A percentile compares a stretch with the other conserved stretches of the same genome.
These are phyloP conservation scores for Naja naja DNA, from an alignment of 2,113 vertebrate genomes.

Conservation along the genomic window DNA sequence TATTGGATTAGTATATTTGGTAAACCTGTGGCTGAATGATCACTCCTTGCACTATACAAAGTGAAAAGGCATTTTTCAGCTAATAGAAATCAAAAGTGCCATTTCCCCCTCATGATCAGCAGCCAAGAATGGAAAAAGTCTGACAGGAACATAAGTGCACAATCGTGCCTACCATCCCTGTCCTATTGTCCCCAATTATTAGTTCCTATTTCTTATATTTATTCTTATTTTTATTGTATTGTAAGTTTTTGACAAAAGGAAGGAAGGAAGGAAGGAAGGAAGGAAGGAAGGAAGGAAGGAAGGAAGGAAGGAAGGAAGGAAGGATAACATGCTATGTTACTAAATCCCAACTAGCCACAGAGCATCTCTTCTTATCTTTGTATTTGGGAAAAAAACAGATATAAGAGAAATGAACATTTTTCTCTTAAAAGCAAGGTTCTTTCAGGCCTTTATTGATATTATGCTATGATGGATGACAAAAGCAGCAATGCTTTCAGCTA, in stretches of 20 bases:
- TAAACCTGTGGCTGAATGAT: not conserved
- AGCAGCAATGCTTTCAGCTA: slow-evolving; percentile 1
- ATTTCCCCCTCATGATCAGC: not conserved
- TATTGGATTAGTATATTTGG: not conserved
- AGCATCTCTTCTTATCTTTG: not conserved
- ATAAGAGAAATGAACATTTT: not conserved
- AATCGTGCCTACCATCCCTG: too few species aligned
- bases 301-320: too few species aligned
- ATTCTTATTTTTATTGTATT: too few species aligned
- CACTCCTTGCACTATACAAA: not conserved
- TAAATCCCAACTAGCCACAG: not conserved
- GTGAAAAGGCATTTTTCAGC: not conserved
- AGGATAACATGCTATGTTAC: not conserved
- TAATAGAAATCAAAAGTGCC: not conserved
- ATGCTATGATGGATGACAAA: not conserved
- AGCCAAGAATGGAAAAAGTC: not conserved
- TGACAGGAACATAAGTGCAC: not conserved
- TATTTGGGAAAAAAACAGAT: not conserved
- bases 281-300: too few species aligned
- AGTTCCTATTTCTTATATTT: too few species aligned
- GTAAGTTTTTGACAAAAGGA: too few species aligned
- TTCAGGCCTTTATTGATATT: not conserved
- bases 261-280: too few species aligned
- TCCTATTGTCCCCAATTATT: too few species aligned
- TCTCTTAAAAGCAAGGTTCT: not conserved